phyloP scores from a whole-genome alignment of 2,888 invertebrate species.

The Platycheirus albimanus region DNA sequence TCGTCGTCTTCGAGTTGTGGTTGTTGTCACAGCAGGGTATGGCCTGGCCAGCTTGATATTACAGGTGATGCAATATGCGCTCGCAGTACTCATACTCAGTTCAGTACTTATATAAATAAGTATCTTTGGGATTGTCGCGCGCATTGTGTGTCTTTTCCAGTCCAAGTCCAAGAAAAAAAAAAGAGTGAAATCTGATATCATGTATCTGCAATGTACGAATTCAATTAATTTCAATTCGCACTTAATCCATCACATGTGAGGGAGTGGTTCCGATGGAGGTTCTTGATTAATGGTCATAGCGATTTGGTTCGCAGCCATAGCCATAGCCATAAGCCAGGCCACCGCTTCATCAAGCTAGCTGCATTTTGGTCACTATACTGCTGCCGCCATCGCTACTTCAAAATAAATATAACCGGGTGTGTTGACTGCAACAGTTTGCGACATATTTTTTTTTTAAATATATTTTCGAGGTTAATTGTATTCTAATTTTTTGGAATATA shows the following conservation, averaged over 20 bases:
- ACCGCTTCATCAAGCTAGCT: conserved; percentile 6
- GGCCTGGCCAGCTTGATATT: conserved; percentile 17
- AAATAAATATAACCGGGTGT: conserved; percentile 19
- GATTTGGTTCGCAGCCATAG: conserved; percentile 27
- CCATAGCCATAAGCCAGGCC: too few relatives aligned
- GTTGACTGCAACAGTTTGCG: conserved; percentile 61
- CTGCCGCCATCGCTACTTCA: background rate
- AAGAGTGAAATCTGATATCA: conserved; percentile 69
- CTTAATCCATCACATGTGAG: conserved; percentile 74
- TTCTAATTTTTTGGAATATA: conserved; percentile 64
- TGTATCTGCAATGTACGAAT: conserved; percentile 73
- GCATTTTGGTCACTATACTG: conserved; percentile 4
- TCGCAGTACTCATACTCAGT: conserved; percentile 14
- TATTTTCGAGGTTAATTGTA: conserved; percentile 71
- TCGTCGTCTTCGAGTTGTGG: conserved; percentile 5
- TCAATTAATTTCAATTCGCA: conserved; percentile 74
- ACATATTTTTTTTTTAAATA: conserved; percentile 38
- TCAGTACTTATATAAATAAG: conserved; percentile 13
- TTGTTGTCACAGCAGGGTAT: conserved; percentile 61
- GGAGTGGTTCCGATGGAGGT: conserved; percentile 69
- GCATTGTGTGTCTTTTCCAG: conserved; percentile 29
- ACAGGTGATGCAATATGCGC: conserved; percentile 70
- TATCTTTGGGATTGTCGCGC: conserved; percentile 49
- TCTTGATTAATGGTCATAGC: conserved; percentile 70
- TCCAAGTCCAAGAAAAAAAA: conserved; percentile 24